These are phyloP conservation scores for Carassius auratus DNA, from an alignment of 2,113 vertebrate species.

Conservation along the genomic window DNA sequence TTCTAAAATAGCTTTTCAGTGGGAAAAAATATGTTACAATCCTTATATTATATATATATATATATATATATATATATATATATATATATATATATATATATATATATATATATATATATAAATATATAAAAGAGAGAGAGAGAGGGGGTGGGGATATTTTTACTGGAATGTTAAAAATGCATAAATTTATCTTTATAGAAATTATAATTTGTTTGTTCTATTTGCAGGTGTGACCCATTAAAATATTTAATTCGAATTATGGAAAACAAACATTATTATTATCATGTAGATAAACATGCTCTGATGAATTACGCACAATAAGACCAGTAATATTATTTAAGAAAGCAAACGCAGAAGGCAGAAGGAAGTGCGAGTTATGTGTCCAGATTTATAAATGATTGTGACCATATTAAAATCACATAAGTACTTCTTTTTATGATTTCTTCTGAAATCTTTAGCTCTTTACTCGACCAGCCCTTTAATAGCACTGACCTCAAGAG, in stretches of 20 bases:
- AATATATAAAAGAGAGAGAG: no score
- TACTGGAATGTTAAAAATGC: background rate
- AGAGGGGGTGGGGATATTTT: no score
- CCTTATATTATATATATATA: no score
- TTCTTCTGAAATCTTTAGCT: background rate
- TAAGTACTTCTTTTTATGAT: background rate
- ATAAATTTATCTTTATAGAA: no score
- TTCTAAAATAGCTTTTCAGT: background rate
- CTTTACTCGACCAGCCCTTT: background rate
- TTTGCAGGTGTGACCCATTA: background rate
- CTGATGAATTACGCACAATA: background rate
- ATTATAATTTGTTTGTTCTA: background rate
- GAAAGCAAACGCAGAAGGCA: background rate
- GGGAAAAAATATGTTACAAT: no score
- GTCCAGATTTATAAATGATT: background rate
- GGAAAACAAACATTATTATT: background rate
- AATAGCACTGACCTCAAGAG: conserved; percentile 5
- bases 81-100: no score
- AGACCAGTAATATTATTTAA: background rate
- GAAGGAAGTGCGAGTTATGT: background rate
- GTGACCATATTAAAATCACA: background rate
- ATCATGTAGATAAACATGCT: background rate
- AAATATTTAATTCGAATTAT: background rate
- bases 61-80: no score
- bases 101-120: no score